Base-by-base conservation (phyloP, 1,140 invertebrate species). In the Campoletis sonorensis region DNA sequence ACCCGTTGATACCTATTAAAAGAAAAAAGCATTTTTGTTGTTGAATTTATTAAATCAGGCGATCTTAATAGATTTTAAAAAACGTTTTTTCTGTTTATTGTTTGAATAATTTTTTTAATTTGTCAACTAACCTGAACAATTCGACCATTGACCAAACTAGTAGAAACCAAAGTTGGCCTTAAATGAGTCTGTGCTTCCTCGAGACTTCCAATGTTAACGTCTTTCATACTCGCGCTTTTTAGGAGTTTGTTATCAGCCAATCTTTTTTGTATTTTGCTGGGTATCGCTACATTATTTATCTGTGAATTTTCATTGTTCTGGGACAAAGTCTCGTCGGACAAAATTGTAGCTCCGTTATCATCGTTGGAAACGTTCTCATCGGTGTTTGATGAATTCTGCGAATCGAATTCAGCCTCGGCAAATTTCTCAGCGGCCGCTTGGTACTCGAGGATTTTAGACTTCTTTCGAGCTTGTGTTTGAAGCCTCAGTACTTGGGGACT, bases 401-500 rank as follows among this genome's bases (percentile, higher is more conserved):
- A 80, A 4, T 89, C 85, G 27, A 78, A 85, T 0, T 83, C 70
- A 70, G 70, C 83, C 76, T 90, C 86, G 23, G 82, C 84, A 71
- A 92, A 85, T 75, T 86, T 89, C 51, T 89, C 87, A 7, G 79
- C 81, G 30, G 86, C 82, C 23, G 89, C 87, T 80, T 86, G 85
- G 75, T 93, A 93, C 80, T 94, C 93, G 21, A 92, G 87, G 37
- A 93, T 90, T 70, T 94, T 93, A 11, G 91, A 91, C 78, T 93
- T 92, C 61, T 95, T 93, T 84, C 94, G 93, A 15, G 94, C 92
- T 87, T 95, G 95, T 75, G 95, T 95, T 82, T 95, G 94, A 15
- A 96, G 87, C 61, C 95, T 91, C 15, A 97, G 90, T 81, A 94
- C 94, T 90, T 96, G 95, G 0, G 96, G 96, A 89, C 95, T 96